Base-by-base conservation (phyloP, 92 coral and sea anemone genomes). In the Paramuricea clavata region DNA sequence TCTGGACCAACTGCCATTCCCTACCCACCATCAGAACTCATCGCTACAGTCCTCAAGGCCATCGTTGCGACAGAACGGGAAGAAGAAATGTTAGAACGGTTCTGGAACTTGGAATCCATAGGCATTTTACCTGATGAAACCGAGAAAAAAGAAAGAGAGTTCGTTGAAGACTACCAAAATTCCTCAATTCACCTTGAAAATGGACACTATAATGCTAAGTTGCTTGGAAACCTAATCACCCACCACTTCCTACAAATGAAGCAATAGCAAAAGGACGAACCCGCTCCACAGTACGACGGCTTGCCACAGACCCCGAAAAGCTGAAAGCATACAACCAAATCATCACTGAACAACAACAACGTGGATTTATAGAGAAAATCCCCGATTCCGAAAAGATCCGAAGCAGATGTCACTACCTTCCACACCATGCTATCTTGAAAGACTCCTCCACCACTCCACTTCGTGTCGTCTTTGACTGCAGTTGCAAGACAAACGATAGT, bases 281-380 rank as follows among this genome's bases (percentile, higher is more conserved):
- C 16, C 81, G 72, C 26, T 70, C 87, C 74, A 81, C 76, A 47
- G 30, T 87, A 11, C 61, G 49, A 56, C 86, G 41, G 23, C 43
- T 82, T 69, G 74, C 88, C 30, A 22, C 2, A 13, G 68, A 88
- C 12, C 69, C 87, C 0, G 47, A 70, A 62, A 82, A 81, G 33
- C 76, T 82, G 8, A 17, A 30, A 25, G 52, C 69, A 82, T 88
- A 82, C 78, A 32, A 60, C 54, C 81, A 81, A 19, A 47, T 70
- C 44, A 88, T 88, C 67, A 32, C 9, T 5, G 87, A 88, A 0
- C 76, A 88, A 47, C 15, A 25, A 12, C 32, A 28, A n/a, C 11
- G 36, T n/a, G 91, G 91, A 56, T 87, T 91, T 42, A 87, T 87
- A 8, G 91, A 91, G 60, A 91, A 65, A 69, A 89, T 91, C 5